A percentile compares a stretch with the other conserved stretches of the same genome.
Evolutionary conservation across 2,888 invertebrate genomes (phyloP).

Genomic region (Lottia scabra): DNA sequence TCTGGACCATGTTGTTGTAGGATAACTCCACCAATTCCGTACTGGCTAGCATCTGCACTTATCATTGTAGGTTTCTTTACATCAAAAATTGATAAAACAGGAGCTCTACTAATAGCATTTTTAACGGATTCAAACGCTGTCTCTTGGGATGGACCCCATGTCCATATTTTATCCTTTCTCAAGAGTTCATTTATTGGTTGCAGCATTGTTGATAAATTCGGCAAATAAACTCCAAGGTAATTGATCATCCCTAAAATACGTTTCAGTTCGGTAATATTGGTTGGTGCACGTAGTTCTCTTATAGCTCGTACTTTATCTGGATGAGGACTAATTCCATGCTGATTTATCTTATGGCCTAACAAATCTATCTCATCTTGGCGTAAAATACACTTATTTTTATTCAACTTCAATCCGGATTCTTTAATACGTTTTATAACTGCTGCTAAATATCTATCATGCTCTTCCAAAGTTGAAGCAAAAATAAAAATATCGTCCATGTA

Average conservation of each 20-base stretch:
- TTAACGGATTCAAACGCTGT: background rate
- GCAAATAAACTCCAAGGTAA: background rate
- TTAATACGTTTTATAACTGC: background rate
- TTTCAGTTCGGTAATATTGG: background rate
- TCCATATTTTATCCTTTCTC: background rate
- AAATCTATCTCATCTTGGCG: background rate
- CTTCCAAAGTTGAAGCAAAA: background rate
- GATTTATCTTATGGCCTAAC: background rate
- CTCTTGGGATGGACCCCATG: background rate
- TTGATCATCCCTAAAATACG: background rate
- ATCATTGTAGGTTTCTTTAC: background rate
- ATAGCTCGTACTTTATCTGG: background rate
- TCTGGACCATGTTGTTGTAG: background rate
- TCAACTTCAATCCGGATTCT: background rate
- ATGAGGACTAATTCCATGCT: background rate
- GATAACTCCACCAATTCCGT: background rate
- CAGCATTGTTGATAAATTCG: background rate
- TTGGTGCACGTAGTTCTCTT: background rate
- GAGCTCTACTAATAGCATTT: background rate
- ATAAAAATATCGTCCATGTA: background rate
- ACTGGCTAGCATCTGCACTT: background rate
- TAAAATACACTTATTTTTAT: background rate
- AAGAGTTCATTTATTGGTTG: background rate
- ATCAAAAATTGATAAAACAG: background rate
- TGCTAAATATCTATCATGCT: background rate